Evolutionary conservation across 2,888 invertebrate species (phyloP), one percentile per base, ranked within the genome.

Genomic region (Reticulitermes lucifugus): DNA sequence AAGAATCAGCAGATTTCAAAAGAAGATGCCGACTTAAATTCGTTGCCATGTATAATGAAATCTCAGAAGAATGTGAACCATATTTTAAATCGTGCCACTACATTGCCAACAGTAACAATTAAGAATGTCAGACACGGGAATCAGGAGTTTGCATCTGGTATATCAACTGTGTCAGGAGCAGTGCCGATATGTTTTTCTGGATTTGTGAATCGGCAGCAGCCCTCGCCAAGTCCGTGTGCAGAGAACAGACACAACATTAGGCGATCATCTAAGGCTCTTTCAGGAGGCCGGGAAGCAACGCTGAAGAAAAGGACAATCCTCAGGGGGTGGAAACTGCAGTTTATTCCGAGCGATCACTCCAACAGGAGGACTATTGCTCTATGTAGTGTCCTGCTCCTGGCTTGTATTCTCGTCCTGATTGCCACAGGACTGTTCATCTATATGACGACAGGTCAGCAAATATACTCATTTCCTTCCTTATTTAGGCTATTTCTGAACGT

Each of bases 171-270:
- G n/a, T 77, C 77, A 14, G 77, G 43, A 14, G n/a, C 43, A 18
- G 2, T 77, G n/a, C 77, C 77, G 14, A 46, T 77, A 46, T 77
- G n/a, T 46, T 46, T 46, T 22, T 41, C 77, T 21, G 51, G 51
- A 22, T 77, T 46, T 46, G 14, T 73, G 73, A 41, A 73, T 29
- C 77, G 9, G 22, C 77, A 43, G 51, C 77, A 43, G 51, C 6
- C 77, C n/a, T 51, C 77, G 21, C 77, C 77, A 9, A 77, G 51
- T 14, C 77, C 77, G 9, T 77, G 51, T n/a, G 51, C 77, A 22
- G 77, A 77, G 41, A 77, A 77, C 46, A 77, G 77, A 46, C 46
- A 46, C 6, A 77, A 77, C 46, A 77, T 77, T 51, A 77, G 46
- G 46, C 35, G 51, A n/a, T 77, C 77, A n/a, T 77, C 77, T 9